Evolutionary conservation across 2,797 vertebrate species (phyloP).

Genomic region (Salmo trutta): DNA sequence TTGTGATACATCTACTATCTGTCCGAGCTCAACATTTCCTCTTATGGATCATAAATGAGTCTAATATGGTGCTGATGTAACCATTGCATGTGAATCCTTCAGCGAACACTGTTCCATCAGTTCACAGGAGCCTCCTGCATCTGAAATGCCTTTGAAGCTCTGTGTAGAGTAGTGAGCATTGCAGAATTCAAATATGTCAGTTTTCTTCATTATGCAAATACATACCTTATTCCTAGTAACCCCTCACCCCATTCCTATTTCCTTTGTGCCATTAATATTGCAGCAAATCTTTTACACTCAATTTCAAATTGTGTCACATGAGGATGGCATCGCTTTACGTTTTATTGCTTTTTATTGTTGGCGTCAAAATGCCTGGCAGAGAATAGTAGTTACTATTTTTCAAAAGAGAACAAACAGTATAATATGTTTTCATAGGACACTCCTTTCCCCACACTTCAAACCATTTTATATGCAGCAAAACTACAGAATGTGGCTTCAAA

Average conservation of each 20-base stretch:
- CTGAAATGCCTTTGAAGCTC: slow-evolving; percentile 47
- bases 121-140: slow-evolving; percentile 31
- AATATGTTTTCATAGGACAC: neutral
- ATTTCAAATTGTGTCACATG: slow-evolving; percentile 40
- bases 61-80: slow-evolving; percentile 27
- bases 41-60: slow-evolving; percentile 20
- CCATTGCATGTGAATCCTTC: slow-evolving; percentile 21
- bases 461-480: neutral
- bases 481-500: neutral
- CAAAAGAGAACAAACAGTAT: neutral
- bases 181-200: slow-evolving; percentile 57
- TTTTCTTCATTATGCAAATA: slow-evolving; percentile 55
- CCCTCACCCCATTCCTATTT: slow-evolving; percentile 45
- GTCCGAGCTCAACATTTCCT: slow-evolving; percentile 13
- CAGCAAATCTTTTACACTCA: slow-evolving; percentile 42
- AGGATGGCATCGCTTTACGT: slow-evolving; percentile 23
- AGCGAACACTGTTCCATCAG: slow-evolving; percentile 22
- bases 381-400: slow-evolving; percentile 18
- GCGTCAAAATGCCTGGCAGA: slow-evolving; percentile 5
- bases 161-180: slow-evolving; percentile 31
- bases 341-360: slow-evolving; percentile 26
- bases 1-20: slow-evolving; percentile 29
- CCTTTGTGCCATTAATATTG: slow-evolving; percentile 57
- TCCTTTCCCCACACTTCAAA: neutral
- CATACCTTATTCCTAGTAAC: slow-evolving; percentile 43